Evolutionary conservation across 2,113 vertebrate genomes (phyloP).

Genomic region (Nettapus auritus): DNA sequence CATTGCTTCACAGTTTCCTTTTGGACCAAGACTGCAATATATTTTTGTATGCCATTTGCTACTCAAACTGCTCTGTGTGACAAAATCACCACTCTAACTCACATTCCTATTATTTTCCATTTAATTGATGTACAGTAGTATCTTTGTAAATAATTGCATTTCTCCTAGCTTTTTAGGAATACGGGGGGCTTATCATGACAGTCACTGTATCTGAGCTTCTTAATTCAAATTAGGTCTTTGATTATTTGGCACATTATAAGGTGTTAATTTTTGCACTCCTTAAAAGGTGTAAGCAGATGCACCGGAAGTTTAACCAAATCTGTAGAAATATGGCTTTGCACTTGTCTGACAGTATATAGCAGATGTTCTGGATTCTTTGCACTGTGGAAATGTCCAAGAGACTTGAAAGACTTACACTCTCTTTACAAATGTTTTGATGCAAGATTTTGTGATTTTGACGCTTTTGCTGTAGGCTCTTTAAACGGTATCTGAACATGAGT

Average conservation of each 20-base stretch:
- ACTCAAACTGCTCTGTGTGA: not conserved
- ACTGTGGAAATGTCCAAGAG: not conserved
- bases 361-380: conserved; percentile 21
- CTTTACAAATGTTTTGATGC: no score
- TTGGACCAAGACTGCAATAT: not conserved
- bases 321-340: not conserved
- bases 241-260: conserved; percentile 38
- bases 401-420: not conserved
- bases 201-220: not conserved
- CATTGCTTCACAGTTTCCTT: not conserved
- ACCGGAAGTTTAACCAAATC: conserved; percentile 11
- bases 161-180: not conserved
- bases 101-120: not conserved
- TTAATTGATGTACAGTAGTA: not conserved
- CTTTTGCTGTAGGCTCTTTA: not conserved
- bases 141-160: not conserved
- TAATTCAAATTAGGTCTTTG: conserved; percentile 35
- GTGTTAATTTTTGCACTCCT: conserved; percentile 35
- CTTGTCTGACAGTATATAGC: not conserved
- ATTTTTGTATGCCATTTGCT: not conserved
- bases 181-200: not conserved
- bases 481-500: not conserved
- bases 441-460: not conserved
- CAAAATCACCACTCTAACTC: not conserved
- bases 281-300: conserved; percentile 5